Evolutionary conservation across 2,797 vertebrate genomes (phyloP).

Genomic region (Takifugu ocellatus): DNA sequence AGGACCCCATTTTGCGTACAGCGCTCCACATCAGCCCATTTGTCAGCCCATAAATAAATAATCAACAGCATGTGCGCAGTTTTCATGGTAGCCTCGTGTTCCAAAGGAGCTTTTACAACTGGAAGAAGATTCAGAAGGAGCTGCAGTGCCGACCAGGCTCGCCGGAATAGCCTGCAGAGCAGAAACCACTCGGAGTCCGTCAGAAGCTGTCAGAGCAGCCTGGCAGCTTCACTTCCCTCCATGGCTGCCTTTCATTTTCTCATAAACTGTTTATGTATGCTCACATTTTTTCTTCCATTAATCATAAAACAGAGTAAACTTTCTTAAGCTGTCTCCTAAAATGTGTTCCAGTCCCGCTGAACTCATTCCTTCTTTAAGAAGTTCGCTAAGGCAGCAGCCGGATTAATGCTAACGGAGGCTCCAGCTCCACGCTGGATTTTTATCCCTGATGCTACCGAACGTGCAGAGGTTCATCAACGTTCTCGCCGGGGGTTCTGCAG

Average conservation of each 20-base stretch:
- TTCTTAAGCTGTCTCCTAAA: not conserved
- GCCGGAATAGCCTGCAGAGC: too few species aligned
- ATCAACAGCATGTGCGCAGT: conserved; percentile 44
- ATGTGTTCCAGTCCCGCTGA: not conserved
- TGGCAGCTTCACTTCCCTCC: conserved; percentile 17
- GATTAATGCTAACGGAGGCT: not conserved
- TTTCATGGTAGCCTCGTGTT: too few species aligned
- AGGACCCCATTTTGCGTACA: conserved; percentile 59
- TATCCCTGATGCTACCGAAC: conserved; percentile 4
- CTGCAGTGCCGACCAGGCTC: not conserved
- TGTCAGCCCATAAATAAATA: conserved; percentile 49
- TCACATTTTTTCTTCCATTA: conserved; percentile 16
- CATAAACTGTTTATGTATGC: conserved; percentile 9
- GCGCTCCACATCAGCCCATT: conserved; percentile 42
- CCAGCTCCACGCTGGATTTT: conserved; percentile 4
- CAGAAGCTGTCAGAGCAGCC: not conserved
- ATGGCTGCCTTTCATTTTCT: conserved; percentile 2
- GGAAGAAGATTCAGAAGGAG: conserved; percentile 8
- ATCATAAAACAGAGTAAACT: conserved; percentile 1
- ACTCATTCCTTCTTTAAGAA: too few species aligned
- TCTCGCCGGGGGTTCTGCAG: conserved; percentile 9
- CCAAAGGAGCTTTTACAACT: too few species aligned
- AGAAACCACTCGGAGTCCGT: too few species aligned
- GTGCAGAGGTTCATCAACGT: conserved; percentile 12
- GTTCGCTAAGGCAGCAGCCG: too few species aligned